Evolutionary conservation across 2,113 vertebrate genomes (phyloP), one percentile per base, ranked within the genome.

Genomic region (Saccopteryx leptura): DNA sequence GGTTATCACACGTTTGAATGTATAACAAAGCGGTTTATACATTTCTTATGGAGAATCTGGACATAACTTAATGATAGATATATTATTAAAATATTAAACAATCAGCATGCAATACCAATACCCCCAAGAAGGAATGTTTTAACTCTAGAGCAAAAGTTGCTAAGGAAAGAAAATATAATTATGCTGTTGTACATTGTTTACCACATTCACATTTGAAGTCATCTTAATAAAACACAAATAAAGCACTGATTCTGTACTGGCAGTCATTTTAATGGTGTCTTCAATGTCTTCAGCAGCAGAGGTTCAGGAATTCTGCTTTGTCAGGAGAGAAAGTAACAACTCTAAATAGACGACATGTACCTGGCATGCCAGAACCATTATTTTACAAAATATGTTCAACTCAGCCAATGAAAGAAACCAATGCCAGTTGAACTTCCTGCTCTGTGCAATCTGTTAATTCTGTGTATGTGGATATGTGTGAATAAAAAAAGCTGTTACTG

Each of bases 401-500:
- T 54, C 52, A 61, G 72, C 90, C 82, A 89, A 28, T 58, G 52
- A 76, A 66, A 91, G 39, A 93, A 63, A 24, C 4, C 21, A 14
- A 52, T 60, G 58, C 74, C 83, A 39, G 0, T 0, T 90, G 92
- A 96, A 93, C 75, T 75, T 21, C 8, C 23, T 79, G 87, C 69
- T 90, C 92, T 24, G 8, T 58, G 69, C 80, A 95, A 31, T 92
- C 95, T 96, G 92, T 80, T 95, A 82, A 63, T 68, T 91, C 48
- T 52, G 66, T 31, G 33, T 26, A 3, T 65, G 88, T 78, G 95
- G 65, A 74, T 81, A 56, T 31, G 79, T 92, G 92, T 95, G 94
- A 96, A 84, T 7, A 84, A 48, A 90, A 91, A 90, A 96, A 78
- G 50, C 83, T 96, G 95, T 80, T 58, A 17, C 79, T 94, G 94